These are phyloP conservation scores for Thysanoteuthis rhombus DNA, from an alignment of 2,888 invertebrate species.

Conservation along the genomic window DNA sequence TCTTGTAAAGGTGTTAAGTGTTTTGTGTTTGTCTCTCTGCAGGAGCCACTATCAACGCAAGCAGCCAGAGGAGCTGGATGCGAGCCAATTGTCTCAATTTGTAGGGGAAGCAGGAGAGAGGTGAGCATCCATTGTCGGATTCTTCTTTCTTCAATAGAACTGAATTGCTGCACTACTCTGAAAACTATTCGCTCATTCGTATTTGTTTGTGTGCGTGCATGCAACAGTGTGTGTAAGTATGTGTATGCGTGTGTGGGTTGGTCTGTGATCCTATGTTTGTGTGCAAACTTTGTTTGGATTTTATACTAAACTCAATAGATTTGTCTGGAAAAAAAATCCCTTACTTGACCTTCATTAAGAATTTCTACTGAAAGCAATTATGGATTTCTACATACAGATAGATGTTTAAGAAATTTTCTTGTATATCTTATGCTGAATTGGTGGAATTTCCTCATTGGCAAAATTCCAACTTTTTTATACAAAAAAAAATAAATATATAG, in stretches of 20 bases:
- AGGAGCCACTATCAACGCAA: constrained; percentile 66
- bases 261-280: background rate
- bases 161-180: background rate
- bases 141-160: background rate
- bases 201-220: background rate
- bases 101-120: constrained; percentile 54
- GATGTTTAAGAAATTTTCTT: background rate
- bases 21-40: constrained; percentile 30
- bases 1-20: background rate
- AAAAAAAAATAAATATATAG: too few relatives aligned
- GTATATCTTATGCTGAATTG: too few relatives aligned
- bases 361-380: background rate
- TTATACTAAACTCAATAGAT: background rate
- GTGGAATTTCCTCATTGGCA: too few relatives aligned
- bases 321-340: background rate
- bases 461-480: too few relatives aligned
- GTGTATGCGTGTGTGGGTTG: background rate
- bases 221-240: background rate
- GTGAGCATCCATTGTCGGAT: constrained; percentile 42
- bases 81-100: constrained; percentile 44
- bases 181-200: background rate
- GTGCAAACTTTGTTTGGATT: background rate
- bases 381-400: background rate
- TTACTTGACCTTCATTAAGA: background rate
- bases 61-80: constrained; percentile 46